phyloP scores from a whole-genome alignment of 2,888 invertebrate species.

The Spisula solida region DNA sequence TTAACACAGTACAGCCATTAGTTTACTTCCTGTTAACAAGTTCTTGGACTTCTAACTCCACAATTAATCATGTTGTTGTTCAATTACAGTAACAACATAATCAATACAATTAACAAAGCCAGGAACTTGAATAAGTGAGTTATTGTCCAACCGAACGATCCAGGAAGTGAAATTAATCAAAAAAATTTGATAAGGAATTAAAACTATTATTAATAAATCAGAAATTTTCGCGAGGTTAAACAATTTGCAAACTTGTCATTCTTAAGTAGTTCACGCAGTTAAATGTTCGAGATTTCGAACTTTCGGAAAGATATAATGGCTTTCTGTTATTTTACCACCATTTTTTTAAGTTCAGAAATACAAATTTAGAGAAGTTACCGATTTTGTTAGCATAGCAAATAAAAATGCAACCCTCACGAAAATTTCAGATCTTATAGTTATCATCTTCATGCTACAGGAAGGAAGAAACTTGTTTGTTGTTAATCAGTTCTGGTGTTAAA shows the following conservation, averaged over 20 bases:
- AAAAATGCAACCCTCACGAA: no score
- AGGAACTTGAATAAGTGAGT: neutral
- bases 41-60: neutral
- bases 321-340: no score
- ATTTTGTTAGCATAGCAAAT: no score
- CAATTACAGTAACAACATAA: neutral
- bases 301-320: no score
- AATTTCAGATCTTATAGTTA: neutral
- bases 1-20: neutral
- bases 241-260: no score
- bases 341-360: no score
- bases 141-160: neutral
- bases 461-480: neutral
- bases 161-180: conserved; percentile 8
- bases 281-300: no score
- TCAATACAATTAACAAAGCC: neutral
- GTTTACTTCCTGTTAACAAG: neutral
- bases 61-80: neutral
- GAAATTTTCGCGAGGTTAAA: no score
- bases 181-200: neutral
- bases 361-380: no score
- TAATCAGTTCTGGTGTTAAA: neutral
- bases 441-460: neutral
- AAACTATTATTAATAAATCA: no score
- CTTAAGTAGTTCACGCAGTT: no score